phyloP scores from a whole-genome alignment of 2,113 vertebrate species.

The Nibea albiflora region DNA sequence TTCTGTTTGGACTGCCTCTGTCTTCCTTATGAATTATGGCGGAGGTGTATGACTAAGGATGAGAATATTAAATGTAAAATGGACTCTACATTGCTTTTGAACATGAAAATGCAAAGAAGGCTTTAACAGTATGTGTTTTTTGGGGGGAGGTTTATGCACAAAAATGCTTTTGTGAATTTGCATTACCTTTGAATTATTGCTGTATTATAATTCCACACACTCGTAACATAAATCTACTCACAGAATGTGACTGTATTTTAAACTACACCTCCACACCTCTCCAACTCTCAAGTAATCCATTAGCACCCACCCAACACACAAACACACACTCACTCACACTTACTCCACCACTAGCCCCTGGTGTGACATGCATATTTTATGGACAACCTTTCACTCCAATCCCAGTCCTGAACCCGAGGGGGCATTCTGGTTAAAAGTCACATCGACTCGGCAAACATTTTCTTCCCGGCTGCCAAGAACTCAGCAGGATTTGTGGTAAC shows the following conservation, averaged over 20 bases:
- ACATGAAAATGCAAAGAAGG: background rate
- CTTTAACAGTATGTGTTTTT: background rate
- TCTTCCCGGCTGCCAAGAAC: conserved; percentile 58
- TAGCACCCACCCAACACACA: conserved; percentile 21
- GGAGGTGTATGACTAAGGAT: background rate
- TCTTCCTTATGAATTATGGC: conserved; percentile 18
- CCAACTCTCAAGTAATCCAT: conserved; percentile 41
- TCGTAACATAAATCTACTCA: conserved; percentile 45
- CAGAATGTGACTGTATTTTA: conserved; percentile 38
- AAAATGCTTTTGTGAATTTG: conserved; percentile 7
- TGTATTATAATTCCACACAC: conserved; percentile 30
- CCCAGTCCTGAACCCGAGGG: conserved; percentile 65
- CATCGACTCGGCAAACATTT: conserved; percentile 71
- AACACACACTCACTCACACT: conserved; percentile 28
- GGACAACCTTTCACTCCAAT: conserved; percentile 81
- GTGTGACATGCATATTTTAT: conserved; percentile 83
- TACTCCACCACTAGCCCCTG: conserved; percentile 40
- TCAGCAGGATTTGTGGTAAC: conserved; percentile 45
- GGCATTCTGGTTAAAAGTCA: conserved; percentile 77
- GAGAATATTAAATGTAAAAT: conserved; percentile 8
- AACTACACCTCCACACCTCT: conserved; percentile 40
- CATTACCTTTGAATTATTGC: conserved; percentile 39
- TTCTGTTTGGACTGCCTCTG: conserved; percentile 1
- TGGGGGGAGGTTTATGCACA: background rate
- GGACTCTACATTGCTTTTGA: background rate